Evolutionary conservation across 2,113 vertebrate species (phyloP).

Genomic region (Girardinichthys multiradiatus): DNA sequence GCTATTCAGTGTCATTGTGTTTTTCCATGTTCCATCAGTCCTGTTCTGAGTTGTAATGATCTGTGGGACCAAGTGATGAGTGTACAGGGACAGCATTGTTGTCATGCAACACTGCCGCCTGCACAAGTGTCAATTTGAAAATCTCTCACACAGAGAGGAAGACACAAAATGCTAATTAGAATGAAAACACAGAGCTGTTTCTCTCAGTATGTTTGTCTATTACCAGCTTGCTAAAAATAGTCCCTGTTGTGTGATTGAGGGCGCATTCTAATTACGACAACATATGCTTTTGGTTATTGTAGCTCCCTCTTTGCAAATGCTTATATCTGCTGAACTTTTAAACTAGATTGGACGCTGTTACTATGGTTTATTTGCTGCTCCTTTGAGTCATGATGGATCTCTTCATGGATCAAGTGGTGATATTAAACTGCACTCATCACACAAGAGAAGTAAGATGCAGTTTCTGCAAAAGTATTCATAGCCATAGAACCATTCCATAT

Average conservation of each 20-base stretch:
- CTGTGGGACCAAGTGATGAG: slow-evolving; percentile 51
- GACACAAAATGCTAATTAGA: slow-evolving; percentile 54
- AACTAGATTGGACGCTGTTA: slow-evolving; percentile 20
- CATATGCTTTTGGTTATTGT: slow-evolving; percentile 44
- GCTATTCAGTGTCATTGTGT: slow-evolving; percentile 31
- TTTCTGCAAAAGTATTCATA: not conserved
- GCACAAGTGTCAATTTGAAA: slow-evolving; percentile 59
- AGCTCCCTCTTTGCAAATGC: slow-evolving; percentile 39
- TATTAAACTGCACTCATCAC: slow-evolving; percentile 20
- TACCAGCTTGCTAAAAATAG: slow-evolving; percentile 48
- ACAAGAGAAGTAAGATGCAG: not conserved
- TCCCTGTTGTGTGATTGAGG: slow-evolving; percentile 10
- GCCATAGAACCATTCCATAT: not conserved
- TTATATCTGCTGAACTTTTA: slow-evolving; percentile 43
- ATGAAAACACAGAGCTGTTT: slow-evolving; percentile 43
- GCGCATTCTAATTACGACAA: slow-evolving; percentile 39
- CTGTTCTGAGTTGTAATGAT: slow-evolving; percentile 52
- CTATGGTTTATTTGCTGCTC: slow-evolving; percentile 18
- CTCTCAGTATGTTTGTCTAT: slow-evolving; percentile 18
- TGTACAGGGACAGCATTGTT: slow-evolving; percentile 21
- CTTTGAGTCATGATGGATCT: slow-evolving; percentile 24
- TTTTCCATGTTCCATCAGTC: slow-evolving; percentile 47
- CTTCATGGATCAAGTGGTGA: slow-evolving; percentile 20
- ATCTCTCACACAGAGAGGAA: slow-evolving; percentile 39
- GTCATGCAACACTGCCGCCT: slow-evolving; percentile 55